Evolutionary conservation across 2,113 vertebrate genomes (phyloP), one percentile per base, ranked within the genome.

Genomic region (Corythaixoides concolor): DNA sequence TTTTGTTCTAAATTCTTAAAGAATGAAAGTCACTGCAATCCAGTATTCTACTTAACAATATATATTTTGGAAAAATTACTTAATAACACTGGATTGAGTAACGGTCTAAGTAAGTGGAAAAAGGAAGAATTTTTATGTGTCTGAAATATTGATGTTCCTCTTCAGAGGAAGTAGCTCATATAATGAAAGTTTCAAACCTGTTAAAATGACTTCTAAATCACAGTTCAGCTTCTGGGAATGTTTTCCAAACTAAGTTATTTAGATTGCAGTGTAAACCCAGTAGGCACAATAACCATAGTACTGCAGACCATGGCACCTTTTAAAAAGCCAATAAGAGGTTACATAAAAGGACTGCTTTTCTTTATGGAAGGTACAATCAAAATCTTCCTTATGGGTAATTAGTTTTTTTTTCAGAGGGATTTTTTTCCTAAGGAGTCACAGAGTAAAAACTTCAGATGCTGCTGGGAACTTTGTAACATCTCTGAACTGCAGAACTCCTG

Each of bases 181-280:
- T 63, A 91, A 91, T 66, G 47, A 43, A 96, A 69, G 18, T 77
- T 94, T 95, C 72, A 90, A 83, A 59, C 14, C n/a, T 70, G 28
- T 83, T 88, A 62, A 64, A 89, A 79, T 85, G 22, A n/a, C 45
- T 72, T 94, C 67, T 76, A 49, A 92, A 83, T 84, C 68, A 67
- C 37, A 41, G 56, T 63, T 95, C 68, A 66, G 55, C 47, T 93
- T 92, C 86, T 77, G 39, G 9, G 13, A 77, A 12, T 27, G 33
- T 55, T 77, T 87, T 43, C 45, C 30, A 79, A 87, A 77, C 56
- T 3, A 16, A 6, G 9, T 94, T 80, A 74, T 82, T 93, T 88
- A 74, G 55, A 33, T 80, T 83, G n/a, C 50, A 63, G 32, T 53
- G 35, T 83, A 84, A 83, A 83, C 23, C 32, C 45, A 68, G 58